These are phyloP conservation scores for Centropus bengalensis DNA, from an alignment of 2,113 vertebrate species.

Conservation along the genomic window DNA sequence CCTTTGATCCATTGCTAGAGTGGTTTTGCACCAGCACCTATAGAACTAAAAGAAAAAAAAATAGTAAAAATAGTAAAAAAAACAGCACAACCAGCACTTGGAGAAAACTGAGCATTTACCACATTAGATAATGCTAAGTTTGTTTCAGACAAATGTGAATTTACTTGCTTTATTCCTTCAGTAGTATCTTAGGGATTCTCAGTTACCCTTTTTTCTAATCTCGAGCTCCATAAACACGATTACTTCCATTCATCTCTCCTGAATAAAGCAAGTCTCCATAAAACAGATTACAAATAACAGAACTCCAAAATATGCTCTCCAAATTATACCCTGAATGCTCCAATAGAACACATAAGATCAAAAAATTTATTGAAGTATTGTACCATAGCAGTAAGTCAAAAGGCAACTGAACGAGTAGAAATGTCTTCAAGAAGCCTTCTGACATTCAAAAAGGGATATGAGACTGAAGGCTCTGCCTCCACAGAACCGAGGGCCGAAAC, in stretches of 20 bases:
- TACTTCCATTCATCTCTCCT: background rate
- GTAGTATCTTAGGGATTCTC: background rate
- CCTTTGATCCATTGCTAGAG: slow-evolving; percentile 79
- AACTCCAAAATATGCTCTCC: background rate
- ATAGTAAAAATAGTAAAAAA: background rate
- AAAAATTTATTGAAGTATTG: background rate
- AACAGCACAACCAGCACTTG: background rate
- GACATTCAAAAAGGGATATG: background rate
- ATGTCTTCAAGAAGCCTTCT: background rate
- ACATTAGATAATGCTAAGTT: background rate
- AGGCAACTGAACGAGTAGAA: background rate
- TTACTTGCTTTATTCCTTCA: background rate
- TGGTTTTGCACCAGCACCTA: slow-evolving; percentile 43
- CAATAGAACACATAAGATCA: background rate
- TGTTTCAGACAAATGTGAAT: background rate
- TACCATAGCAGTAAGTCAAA: background rate
- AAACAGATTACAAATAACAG: background rate
- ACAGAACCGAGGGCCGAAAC: background rate
- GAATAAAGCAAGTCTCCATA: background rate
- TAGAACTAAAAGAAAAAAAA: slow-evolving; percentile 32
- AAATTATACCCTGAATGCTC: background rate
- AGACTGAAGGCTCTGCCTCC: background rate
- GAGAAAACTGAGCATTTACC: background rate
- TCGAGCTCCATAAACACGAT: background rate
- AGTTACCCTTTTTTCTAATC: background rate